Conservation (phyloP, 2,113 vertebrate genomes). For the Melospiza georgiana region DNA sequence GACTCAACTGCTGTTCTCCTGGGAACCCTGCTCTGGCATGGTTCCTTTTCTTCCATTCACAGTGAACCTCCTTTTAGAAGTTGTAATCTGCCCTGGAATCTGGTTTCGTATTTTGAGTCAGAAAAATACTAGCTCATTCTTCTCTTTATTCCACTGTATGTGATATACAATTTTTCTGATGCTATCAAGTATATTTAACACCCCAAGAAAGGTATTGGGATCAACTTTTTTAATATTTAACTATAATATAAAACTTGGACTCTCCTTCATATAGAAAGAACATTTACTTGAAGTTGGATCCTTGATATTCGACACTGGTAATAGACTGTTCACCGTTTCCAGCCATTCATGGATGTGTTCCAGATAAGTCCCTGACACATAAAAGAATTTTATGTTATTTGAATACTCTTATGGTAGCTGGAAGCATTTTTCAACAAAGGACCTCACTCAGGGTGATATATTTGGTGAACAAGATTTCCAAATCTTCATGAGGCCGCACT, state of each 20-base stretch:
- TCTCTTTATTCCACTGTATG: neutral
- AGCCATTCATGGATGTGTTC: conserved; percentile 20
- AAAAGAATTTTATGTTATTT: conserved; percentile 34
- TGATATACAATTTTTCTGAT: neutral
- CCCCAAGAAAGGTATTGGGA: neutral
- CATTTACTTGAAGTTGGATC: neutral
- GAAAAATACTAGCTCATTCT: conserved; percentile 23
- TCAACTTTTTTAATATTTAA: neutral
- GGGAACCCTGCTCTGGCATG: neutral
- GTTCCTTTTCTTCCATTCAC: conserved; percentile 29
- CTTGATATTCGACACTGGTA: neutral
- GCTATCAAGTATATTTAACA: neutral
- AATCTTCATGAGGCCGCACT: neutral
- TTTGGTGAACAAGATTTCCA: conserved; percentile 18
- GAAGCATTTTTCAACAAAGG: conserved; percentile 38
- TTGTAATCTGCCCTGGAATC: conserved; percentile 24
- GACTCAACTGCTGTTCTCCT: neutral
- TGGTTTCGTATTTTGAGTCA: neutral
- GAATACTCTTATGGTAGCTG: conserved; percentile 5
- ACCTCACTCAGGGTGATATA: neutral
- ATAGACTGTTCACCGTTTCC: conserved; percentile 10
- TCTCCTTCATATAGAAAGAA: neutral
- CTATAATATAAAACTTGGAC: neutral
- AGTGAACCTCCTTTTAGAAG: conserved; percentile 7
- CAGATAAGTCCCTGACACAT: conserved; percentile 34